phyloP scores from a whole-genome alignment of 2,888 invertebrate genomes.

The Julus scandinavius region DNA sequence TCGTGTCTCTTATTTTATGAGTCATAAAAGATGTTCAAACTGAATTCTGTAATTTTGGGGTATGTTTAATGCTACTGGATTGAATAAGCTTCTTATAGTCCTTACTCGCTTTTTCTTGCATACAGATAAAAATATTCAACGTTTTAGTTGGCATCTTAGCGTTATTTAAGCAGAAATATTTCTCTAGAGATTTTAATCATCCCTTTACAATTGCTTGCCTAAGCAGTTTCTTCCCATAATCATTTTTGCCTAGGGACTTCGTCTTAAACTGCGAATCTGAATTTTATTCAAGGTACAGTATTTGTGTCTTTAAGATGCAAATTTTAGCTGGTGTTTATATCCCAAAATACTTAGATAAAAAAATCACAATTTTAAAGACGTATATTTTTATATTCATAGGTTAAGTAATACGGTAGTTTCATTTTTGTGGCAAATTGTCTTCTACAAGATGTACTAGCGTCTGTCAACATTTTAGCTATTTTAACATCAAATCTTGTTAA shows the following conservation, averaged over 20 bases:
- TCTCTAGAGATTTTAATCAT: slow-evolving; percentile 14
- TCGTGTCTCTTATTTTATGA: background rate
- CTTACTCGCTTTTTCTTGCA: background rate
- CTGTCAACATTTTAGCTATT: background rate
- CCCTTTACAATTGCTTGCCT: background rate
- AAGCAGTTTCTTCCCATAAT: background rate
- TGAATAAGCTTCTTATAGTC: background rate
- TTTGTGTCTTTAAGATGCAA: background rate
- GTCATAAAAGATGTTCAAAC: slow-evolving; percentile 24
- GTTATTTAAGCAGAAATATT: slow-evolving; percentile 22
- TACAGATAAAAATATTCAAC: background rate
- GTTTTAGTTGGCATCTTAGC: background rate
- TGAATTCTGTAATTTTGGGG: slow-evolving; percentile 13
- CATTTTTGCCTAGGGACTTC: slow-evolving; percentile 8
- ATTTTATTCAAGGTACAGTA: background rate
- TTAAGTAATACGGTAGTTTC: too few relatives aligned
- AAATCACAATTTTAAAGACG: background rate
- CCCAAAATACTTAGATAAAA: background rate
- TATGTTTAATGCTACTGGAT: background rate
- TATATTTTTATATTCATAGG: background rate
- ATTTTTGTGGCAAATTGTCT: too few relatives aligned
- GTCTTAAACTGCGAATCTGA: background rate
- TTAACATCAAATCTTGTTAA: background rate
- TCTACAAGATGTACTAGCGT: too few relatives aligned
- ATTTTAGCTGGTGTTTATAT: background rate